Percentiles rank a stretch among this genome's conserved stretches.
Evolutionary conservation across 2,797 vertebrate genomes (phyloP).

Genomic region (Orientallactaga sibirica): DNA sequence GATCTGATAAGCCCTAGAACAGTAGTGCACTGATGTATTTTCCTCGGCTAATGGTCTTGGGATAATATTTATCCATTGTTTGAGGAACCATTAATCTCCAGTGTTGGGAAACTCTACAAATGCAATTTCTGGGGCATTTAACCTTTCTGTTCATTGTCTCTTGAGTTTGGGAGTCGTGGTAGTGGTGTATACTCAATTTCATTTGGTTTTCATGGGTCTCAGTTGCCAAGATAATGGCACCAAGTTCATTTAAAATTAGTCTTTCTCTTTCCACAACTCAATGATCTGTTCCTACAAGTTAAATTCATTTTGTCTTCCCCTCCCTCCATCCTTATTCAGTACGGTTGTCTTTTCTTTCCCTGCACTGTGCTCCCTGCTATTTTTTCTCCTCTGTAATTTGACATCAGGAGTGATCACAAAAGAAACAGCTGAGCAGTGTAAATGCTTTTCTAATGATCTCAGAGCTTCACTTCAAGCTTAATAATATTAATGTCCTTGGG

Average conservation of each 20-base stretch:
- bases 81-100: constrained; percentile 88
- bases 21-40: constrained; percentile 86
- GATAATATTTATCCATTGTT: constrained; percentile 89
- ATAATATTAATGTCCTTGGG: constrained; percentile 79
- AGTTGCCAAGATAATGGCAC: constrained; percentile 78
- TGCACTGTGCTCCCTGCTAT: constrained; percentile 63
- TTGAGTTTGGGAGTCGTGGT: constrained; percentile 81
- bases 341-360: constrained; percentile 69
- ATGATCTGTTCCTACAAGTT: constrained; percentile 75
- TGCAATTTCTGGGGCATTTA: constrained; percentile 87
- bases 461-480: constrained; percentile 67
- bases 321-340: constrained; percentile 66
- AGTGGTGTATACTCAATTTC: constrained; percentile 79
- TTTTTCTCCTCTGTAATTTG: constrained; percentile 86
- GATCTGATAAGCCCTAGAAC: constrained; percentile 87
- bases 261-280: constrained; percentile 67
- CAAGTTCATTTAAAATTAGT: constrained; percentile 80
- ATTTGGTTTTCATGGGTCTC: constrained; percentile 77
- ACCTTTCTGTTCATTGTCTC: constrained; percentile 85
- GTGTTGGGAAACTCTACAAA: constrained; percentile 86
- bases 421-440: constrained; percentile 77
- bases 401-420: constrained; percentile 81
- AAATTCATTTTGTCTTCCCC: constrained; percentile 83
- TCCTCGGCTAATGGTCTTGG: constrained; percentile 86
- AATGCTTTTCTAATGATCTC: constrained; percentile 84